Percentiles rank a stretch among this genome's conserved stretches.
phyloP scores from a whole-genome alignment of 2,888 invertebrate species.

The Cheilosia vernalis region DNA sequence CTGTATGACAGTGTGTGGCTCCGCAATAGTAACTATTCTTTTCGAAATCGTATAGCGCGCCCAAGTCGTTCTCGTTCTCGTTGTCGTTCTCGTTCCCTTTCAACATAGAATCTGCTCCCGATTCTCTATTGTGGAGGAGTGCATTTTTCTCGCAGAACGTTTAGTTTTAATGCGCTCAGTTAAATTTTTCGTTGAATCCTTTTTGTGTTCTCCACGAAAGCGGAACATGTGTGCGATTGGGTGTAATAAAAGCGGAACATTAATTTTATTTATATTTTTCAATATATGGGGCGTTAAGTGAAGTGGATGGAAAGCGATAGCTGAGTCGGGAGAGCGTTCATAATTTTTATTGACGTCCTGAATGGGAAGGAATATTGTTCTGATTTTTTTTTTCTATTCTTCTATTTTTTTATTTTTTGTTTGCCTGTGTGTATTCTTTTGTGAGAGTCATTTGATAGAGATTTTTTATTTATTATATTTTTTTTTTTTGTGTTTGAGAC shows the following conservation, averaged over 20 bases:
- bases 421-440: neutral
- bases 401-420: neutral
- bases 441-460: neutral
- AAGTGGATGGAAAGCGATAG: constrained; percentile 69
- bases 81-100: neutral
- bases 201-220: constrained; percentile 16
- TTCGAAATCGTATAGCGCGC: constrained; percentile 23
- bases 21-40: constrained; percentile 36
- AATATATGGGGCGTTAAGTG: constrained; percentile 72
- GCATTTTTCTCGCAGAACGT: constrained; percentile 54
- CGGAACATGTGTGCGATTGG: constrained; percentile 51
- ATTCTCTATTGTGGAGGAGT: constrained; percentile 54
- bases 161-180: constrained; percentile 61
- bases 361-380: constrained; percentile 39
- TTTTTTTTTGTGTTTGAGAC: neutral
- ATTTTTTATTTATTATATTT: too few species aligned
- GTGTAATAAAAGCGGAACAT: constrained; percentile 68
- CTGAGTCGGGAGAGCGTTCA: constrained; percentile 44
- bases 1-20: constrained; percentile 24
- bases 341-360: constrained; percentile 61
- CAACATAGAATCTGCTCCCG: neutral
- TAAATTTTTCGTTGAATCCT: constrained; percentile 43
- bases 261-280: constrained; percentile 72
- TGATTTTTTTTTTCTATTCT: neutral
- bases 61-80: too few species aligned